Evolutionary conservation across 1,140 invertebrate genomes (phyloP).

Genomic region (Drosophila carrolli): DNA sequence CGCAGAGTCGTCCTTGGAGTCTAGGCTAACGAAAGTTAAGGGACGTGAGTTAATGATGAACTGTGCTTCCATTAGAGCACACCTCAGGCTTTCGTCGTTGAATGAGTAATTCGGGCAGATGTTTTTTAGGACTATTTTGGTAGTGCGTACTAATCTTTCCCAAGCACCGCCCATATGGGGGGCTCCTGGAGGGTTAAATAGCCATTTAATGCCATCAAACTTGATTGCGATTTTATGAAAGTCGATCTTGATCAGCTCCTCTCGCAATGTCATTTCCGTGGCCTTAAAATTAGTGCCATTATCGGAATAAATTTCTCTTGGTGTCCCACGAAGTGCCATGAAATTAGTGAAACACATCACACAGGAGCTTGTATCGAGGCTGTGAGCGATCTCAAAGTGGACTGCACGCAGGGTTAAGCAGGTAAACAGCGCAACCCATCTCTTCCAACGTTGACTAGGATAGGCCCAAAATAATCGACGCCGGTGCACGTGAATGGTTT

Average conservation of each 20-base stretch:
- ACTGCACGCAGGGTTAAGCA: slow-evolving; percentile 2
- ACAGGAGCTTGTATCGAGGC: slow-evolving; percentile 2
- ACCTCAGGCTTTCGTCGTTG: neutral
- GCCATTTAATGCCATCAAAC: neutral
- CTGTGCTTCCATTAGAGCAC: neutral
- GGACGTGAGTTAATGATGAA: neutral
- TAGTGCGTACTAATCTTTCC: neutral
- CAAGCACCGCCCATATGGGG: neutral
- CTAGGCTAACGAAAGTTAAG: too few relatives aligned
- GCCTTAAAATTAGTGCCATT: slow-evolving; percentile 2
- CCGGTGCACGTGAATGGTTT: slow-evolving; percentile 5
- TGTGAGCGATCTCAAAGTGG: slow-evolving; percentile 3
- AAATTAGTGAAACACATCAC: slow-evolving; percentile 9
- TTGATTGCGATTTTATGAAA: neutral
- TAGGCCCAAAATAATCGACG: slow-evolving; percentile 5
- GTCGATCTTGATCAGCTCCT: neutral
- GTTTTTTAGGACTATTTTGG: neutral
- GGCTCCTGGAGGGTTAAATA: neutral
- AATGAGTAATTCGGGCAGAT: neutral
- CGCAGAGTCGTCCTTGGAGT: too few relatives aligned
- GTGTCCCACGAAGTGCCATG: neutral
- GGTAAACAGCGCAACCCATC: slow-evolving; percentile 1
- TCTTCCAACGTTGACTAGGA: neutral
- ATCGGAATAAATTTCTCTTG: slow-evolving; percentile 3
- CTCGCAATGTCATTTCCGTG: neutral